These are phyloP conservation scores for Trypoxylus dichotomus DNA, from an alignment of 1,140 invertebrate genomes.

Conservation along the genomic window DNA sequence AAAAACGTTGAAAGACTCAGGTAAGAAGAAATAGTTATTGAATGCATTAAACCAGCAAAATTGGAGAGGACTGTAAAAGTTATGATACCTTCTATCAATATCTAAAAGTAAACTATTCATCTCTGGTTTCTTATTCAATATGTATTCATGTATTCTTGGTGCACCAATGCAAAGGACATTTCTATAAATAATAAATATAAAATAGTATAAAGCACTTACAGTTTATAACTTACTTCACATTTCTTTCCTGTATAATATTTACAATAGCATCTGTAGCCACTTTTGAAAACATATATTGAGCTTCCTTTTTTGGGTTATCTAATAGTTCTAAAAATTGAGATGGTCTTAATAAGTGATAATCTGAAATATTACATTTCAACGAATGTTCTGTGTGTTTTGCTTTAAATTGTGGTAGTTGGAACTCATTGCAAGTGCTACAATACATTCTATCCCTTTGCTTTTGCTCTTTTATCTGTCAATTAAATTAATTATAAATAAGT, in stretches of 20 bases:
- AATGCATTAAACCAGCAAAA: slow-evolving; percentile 87
- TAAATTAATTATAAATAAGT: neutral
- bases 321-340: slow-evolving; percentile 63
- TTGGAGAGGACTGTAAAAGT: slow-evolving; percentile 68
- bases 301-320: slow-evolving; percentile 69
- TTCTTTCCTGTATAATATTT: slow-evolving; percentile 57
- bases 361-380: slow-evolving; percentile 53
- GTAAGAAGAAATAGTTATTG: slow-evolving; percentile 83
- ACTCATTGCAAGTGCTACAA: slow-evolving; percentile 65
- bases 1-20: slow-evolving; percentile 43
- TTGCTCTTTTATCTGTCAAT: slow-evolving; percentile 49
- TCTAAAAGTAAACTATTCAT: slow-evolving; percentile 74
- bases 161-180: slow-evolving; percentile 78
- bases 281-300: slow-evolving; percentile 73
- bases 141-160: slow-evolving; percentile 73
- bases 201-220: neutral
- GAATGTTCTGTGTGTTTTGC: slow-evolving; percentile 57
- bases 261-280: slow-evolving; percentile 60
- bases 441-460: slow-evolving; percentile 57
- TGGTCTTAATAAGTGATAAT: slow-evolving; percentile 59
- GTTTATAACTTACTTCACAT: slow-evolving; percentile 53
- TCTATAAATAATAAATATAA: slow-evolving; percentile 49
- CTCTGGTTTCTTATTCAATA: slow-evolving; percentile 55
- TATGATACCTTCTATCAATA: slow-evolving; percentile 72
- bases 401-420: slow-evolving; percentile 57